Percentiles rank a stretch among this genome's conserved stretches.
Conservation (phyloP, 2,797 vertebrate genomes). For the Clarias pachynema region DNA sequence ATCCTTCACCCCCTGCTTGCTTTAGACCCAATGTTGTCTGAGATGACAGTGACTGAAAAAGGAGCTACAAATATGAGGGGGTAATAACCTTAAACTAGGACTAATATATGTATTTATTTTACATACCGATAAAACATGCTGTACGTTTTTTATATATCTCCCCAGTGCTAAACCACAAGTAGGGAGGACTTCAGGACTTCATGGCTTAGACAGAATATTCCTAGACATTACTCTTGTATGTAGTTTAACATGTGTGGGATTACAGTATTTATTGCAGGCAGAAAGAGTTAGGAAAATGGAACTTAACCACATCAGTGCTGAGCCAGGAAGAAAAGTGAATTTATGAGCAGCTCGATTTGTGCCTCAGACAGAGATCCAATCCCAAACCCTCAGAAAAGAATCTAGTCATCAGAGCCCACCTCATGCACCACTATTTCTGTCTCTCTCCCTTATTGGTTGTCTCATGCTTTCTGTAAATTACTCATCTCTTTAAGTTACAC, state of each 20-base stretch:
- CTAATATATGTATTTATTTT: background rate
- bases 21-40: slow-evolving; percentile 2
- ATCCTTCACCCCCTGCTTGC: slow-evolving; percentile 26
- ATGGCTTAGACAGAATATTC: slow-evolving; percentile 1
- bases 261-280: slow-evolving; percentile 22
- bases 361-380: slow-evolving; percentile 39
- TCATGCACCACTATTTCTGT: background rate
- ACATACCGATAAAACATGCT: background rate
- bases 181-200: background rate
- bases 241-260: slow-evolving; percentile 16
- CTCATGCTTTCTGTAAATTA: background rate
- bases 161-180: background rate
- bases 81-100: background rate
- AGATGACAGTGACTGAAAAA: slow-evolving; percentile 36
- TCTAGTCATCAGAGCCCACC: slow-evolving; percentile 8
- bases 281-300: slow-evolving; percentile 20
- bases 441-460: background rate
- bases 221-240: slow-evolving; percentile 11
- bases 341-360: slow-evolving; percentile 45
- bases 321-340: slow-evolving; percentile 49
- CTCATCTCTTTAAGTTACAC: background rate
- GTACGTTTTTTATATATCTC: slow-evolving; percentile 1
- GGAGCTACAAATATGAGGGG: background rate
- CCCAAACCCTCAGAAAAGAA: slow-evolving; percentile 40
- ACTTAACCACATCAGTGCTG: slow-evolving; percentile 44